Conservation (phyloP, 2,888 invertebrate genomes). For the Clostera curtula region DNA sequence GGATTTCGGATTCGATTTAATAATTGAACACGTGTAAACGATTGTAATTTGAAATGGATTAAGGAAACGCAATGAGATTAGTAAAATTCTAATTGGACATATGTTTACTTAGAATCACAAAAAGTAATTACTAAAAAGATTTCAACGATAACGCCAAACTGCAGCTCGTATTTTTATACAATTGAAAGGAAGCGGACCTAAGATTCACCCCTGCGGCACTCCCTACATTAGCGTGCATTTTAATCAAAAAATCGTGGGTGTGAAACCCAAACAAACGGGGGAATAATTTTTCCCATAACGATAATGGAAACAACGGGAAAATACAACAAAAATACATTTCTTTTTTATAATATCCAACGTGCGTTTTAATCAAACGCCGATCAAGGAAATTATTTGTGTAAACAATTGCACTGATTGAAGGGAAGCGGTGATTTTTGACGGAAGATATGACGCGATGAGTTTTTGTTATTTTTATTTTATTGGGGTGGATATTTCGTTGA, state of each 20-base stretch:
- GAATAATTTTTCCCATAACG: constrained; percentile 65
- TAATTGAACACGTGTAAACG: no score
- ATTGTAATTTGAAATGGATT: no score
- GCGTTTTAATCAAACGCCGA: constrained; percentile 54
- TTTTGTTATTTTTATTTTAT: constrained; percentile 42
- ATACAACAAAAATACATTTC: constrained; percentile 45
- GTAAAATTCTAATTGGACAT: not conserved
- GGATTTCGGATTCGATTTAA: no score
- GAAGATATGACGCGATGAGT: constrained; percentile 31
- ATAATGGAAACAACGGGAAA: constrained; percentile 61
- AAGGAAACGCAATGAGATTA: no score
- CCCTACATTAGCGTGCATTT: constrained; percentile 58
- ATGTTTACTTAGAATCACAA: constrained; percentile 5
- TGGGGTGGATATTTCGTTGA: no score
- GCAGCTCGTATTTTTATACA: constrained; percentile 21
- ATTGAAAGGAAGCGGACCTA: constrained; percentile 45
- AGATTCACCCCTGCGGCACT: constrained; percentile 60
- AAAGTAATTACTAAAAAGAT: constrained; percentile 23
- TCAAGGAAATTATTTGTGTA: constrained; percentile 53
- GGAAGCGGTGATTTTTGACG: constrained; percentile 38
- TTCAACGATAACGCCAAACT: constrained; percentile 25
- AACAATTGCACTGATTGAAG: constrained; percentile 47
- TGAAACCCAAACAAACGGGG: constrained; percentile 68
- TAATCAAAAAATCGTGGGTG: constrained; percentile 69
- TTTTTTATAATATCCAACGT: constrained; percentile 44